A percentile compares a stretch with the other conserved stretches of the same genome.
Conservation (phyloP, 2,888 invertebrate species). For the Caenorhabditis imperialis region DNA sequence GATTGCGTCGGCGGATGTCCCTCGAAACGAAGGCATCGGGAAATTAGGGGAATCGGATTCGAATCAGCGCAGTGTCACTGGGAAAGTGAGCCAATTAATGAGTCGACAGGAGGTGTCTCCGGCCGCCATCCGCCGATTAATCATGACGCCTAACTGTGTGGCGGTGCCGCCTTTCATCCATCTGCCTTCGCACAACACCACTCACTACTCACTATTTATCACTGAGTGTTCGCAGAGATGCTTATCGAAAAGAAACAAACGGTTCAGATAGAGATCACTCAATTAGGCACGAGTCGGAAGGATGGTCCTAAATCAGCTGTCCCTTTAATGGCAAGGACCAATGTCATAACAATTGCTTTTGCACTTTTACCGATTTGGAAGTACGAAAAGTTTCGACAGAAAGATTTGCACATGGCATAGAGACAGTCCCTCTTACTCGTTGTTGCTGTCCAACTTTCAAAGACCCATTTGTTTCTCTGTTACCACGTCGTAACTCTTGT, state of each 20-base stretch:
- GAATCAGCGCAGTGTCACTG: neutral
- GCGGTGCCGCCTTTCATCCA: slow-evolving; percentile 51
- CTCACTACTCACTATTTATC: too few species aligned
- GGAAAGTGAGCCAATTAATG: slow-evolving; percentile 45
- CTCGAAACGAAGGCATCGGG: slow-evolving; percentile 42
- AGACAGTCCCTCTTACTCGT: too few species aligned
- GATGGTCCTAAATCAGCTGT: too few species aligned
- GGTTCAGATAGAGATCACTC: slow-evolving; percentile 29
- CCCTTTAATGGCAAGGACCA: too few species aligned
- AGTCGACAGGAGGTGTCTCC: slow-evolving; percentile 50
- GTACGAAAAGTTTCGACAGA: too few species aligned
- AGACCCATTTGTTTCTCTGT: slow-evolving; percentile 10
- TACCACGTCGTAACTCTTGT: slow-evolving; percentile 38
- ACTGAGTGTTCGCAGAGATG: slow-evolving; percentile 14
- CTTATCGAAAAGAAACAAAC: slow-evolving; percentile 42
- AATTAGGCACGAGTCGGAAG: too few species aligned
- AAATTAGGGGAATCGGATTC: slow-evolving; percentile 1
- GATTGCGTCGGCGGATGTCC: slow-evolving; percentile 23
- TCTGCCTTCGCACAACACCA: slow-evolving; percentile 10
- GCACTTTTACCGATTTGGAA: too few species aligned
- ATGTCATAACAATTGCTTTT: too few species aligned
- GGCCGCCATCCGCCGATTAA: slow-evolving; percentile 47
- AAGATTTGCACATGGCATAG: too few species aligned
- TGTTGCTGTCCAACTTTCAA: too few species aligned
- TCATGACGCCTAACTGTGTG: slow-evolving; percentile 54